Conservation (phyloP, 2,113 vertebrate species). For the Gracilinanus agilis region DNA sequence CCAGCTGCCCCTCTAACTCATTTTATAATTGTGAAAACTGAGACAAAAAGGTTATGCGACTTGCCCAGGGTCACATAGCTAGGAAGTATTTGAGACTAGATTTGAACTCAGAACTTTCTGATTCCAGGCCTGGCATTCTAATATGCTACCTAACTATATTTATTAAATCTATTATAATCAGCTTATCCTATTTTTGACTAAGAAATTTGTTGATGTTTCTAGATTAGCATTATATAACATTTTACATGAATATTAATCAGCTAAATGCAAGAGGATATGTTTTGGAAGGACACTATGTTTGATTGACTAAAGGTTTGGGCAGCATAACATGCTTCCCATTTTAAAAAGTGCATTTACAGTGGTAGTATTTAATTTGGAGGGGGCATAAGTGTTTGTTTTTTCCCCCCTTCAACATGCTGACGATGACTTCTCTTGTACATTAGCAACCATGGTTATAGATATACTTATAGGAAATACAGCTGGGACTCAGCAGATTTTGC, state of each 20-base stretch:
- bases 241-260: background rate
- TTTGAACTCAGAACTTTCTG: too few species aligned
- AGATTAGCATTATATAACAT: background rate
- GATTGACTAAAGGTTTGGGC: conserved; percentile 29
- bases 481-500: conserved; percentile 44
- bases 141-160: background rate
- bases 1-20: too few species aligned
- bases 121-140: background rate
- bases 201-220: background rate
- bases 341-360: conserved; percentile 34
- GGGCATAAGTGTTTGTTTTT: conserved; percentile 29
- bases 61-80: too few species aligned
- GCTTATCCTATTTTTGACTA: conserved; percentile 1
- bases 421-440: conserved; percentile 50
- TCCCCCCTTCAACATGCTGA: conserved; percentile 42
- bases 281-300: conserved; percentile 41
- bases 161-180: background rate
- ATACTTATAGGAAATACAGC: conserved; percentile 37
- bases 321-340: background rate
- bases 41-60: too few species aligned
- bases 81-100: too few species aligned
- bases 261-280: background rate
- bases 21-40: too few species aligned
- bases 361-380: conserved; percentile 50
- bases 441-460: conserved; percentile 55